A percentile compares a stretch with the other conserved stretches of the same genome.
Evolutionary conservation across 2,113 vertebrate genomes (phyloP).

Genomic region (Gallinago undulata): DNA sequence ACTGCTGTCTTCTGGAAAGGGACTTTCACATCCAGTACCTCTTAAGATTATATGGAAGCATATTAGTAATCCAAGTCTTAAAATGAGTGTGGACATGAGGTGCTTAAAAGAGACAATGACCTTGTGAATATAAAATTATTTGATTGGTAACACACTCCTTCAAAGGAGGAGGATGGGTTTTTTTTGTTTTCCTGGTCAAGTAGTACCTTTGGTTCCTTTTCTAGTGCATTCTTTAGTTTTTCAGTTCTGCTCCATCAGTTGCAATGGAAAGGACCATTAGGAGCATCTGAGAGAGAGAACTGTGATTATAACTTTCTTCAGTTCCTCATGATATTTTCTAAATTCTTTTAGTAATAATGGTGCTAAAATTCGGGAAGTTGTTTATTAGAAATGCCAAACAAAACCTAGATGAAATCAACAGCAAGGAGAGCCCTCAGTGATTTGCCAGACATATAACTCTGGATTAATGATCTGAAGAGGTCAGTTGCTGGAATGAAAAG

Average conservation of each 20-base stretch:
- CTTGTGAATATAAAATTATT: background rate
- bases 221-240: background rate
- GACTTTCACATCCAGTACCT: background rate
- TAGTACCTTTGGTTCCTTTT: background rate
- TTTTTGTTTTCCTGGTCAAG: background rate
- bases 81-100: background rate
- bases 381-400: background rate
- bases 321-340: background rate
- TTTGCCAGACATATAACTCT: background rate
- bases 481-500: conserved; percentile 43
- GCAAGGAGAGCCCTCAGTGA: background rate
- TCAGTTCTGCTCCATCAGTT: background rate
- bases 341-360: background rate
- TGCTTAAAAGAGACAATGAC: background rate
- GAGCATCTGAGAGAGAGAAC: background rate
- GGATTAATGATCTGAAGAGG: conserved; percentile 34
- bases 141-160: background rate
- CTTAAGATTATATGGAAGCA: background rate
- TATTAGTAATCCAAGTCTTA: background rate
- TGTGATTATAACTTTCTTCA: background rate
- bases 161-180: background rate
- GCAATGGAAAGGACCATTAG: background rate
- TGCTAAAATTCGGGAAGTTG: background rate
- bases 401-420: background rate
- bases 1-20: background rate